Evolutionary conservation across 2,888 invertebrate species (phyloP).

Genomic region (Acleris literana): DNA sequence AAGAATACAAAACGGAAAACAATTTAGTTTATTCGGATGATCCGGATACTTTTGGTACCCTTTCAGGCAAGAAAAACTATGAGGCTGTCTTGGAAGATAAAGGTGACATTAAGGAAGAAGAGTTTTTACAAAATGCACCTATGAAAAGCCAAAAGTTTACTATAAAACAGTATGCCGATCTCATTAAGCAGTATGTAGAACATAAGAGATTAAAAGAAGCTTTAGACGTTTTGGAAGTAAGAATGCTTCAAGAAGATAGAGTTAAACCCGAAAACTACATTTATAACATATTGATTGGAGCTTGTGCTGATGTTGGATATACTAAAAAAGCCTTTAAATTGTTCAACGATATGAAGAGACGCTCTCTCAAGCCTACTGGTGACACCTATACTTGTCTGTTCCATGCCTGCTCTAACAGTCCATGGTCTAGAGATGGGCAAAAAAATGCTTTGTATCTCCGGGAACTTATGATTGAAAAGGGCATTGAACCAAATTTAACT

Average conservation of each 20-base stretch:
- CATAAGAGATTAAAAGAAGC: conserved; percentile 89
- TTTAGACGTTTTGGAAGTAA: conserved; percentile 89
- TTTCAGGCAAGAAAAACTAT: conserved; percentile 52
- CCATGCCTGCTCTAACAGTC: conserved; percentile 93
- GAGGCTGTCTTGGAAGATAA: conserved; percentile 69
- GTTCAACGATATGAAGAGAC: conserved; percentile 91
- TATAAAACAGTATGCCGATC: conserved; percentile 86
- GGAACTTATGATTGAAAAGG: conserved; percentile 87
- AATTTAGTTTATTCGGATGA: conserved; percentile 68
- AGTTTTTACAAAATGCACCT: conserved; percentile 80
- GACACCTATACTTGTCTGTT: conserved; percentile 93
- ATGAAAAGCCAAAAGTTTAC: conserved; percentile 78
- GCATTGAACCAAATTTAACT: conserved; percentile 87
- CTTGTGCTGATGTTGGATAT: conserved; percentile 92
- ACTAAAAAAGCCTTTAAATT: conserved; percentile 93
- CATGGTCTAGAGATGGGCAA: conserved; percentile 87
- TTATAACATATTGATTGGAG: conserved; percentile 92
- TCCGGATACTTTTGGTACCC: conserved; percentile 84
- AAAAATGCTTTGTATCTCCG: conserved; percentile 86
- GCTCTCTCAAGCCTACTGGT: conserved; percentile 86
- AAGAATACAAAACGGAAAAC: conserved; percentile 62
- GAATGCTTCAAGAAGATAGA: conserved; percentile 89
- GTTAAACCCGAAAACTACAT: conserved; percentile 91
- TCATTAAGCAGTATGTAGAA: conserved; percentile 87
- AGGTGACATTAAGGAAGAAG: conserved; percentile 85